A percentile compares a stretch with the other conserved stretches of the same genome.
phyloP scores from a whole-genome alignment of 2,113 vertebrate genomes.

The Probosciger aterrimus region DNA sequence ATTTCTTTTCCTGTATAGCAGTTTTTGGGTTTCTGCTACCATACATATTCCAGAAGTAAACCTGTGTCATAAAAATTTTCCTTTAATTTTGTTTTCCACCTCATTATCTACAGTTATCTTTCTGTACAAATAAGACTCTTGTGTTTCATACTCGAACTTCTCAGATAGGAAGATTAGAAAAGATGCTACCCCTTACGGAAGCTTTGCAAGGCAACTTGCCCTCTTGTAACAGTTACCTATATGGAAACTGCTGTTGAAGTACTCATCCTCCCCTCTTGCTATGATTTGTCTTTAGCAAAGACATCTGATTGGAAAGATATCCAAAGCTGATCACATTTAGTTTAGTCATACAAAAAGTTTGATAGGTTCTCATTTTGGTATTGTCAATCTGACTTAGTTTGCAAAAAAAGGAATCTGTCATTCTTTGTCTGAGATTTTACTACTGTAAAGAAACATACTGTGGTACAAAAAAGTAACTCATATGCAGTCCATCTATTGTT shows the following conservation, averaged over 20 bases:
- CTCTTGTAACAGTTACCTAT: background rate
- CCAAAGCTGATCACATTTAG: background rate
- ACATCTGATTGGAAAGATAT: background rate
- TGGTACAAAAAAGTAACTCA: background rate
- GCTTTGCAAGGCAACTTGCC: background rate
- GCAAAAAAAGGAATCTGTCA: background rate
- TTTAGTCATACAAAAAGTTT: background rate
- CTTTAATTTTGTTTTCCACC: background rate
- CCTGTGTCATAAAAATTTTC: background rate
- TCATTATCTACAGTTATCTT: background rate
- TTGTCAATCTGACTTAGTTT: background rate
- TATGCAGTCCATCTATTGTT: background rate
- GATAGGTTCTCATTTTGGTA: background rate
- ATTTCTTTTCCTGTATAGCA: background rate
- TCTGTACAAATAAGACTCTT: background rate
- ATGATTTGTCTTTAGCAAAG: background rate
- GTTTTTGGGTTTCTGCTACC: background rate
- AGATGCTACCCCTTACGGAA: background rate
- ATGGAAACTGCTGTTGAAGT: background rate
- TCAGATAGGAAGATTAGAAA: background rate
- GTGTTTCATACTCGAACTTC: background rate
- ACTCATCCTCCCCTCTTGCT: background rate
- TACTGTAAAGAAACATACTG: background rate
- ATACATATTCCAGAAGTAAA: background rate
- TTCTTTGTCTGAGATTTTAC: background rate